Percentiles rank a stretch among this genome's conserved stretches.
Evolutionary conservation across 2,888 invertebrate genomes (phyloP).

Genomic region (Campoplex nolae): DNA sequence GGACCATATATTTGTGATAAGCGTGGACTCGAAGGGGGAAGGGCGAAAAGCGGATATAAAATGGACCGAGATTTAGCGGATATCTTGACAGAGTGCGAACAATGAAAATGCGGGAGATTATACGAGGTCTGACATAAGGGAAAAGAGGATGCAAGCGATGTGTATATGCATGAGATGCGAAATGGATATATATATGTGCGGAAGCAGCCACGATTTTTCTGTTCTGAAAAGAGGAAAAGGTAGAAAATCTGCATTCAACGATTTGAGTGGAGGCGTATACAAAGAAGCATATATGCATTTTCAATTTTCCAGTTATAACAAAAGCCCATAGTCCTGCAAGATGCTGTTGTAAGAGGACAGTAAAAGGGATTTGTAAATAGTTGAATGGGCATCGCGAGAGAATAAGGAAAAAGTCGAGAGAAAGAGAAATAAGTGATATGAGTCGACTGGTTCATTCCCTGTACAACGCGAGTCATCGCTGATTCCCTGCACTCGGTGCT

Average conservation of each 20-base stretch:
- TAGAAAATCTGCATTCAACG: too few relatives aligned
- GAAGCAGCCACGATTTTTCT: background rate
- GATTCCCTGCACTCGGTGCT: constrained; percentile 18
- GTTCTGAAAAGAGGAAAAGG: background rate
- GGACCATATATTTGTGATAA: background rate
- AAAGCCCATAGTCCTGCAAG: constrained; percentile 36
- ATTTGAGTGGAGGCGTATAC: background rate
- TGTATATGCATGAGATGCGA: background rate
- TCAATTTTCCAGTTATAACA: constrained; percentile 18
- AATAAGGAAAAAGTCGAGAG: background rate
- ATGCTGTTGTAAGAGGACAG: constrained; percentile 1
- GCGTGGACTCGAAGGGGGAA: background rate
- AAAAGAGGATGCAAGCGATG: background rate
- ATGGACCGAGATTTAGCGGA: constrained; percentile 1
- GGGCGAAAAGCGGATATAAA: background rate
- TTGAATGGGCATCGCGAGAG: constrained; percentile 64
- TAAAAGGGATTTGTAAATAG: constrained; percentile 41
- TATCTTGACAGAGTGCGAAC: background rate
- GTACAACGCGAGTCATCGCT: constrained; percentile 52
- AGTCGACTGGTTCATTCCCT: constrained; percentile 55
- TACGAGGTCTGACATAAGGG: background rate
- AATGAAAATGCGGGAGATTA: background rate
- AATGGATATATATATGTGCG: too few relatives aligned
- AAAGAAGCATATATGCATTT: background rate
- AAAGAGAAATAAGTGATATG: constrained; percentile 3